These are phyloP conservation scores for Hydrophis major DNA, from an alignment of 2,797 vertebrate genomes.

Conservation along the genomic window DNA sequence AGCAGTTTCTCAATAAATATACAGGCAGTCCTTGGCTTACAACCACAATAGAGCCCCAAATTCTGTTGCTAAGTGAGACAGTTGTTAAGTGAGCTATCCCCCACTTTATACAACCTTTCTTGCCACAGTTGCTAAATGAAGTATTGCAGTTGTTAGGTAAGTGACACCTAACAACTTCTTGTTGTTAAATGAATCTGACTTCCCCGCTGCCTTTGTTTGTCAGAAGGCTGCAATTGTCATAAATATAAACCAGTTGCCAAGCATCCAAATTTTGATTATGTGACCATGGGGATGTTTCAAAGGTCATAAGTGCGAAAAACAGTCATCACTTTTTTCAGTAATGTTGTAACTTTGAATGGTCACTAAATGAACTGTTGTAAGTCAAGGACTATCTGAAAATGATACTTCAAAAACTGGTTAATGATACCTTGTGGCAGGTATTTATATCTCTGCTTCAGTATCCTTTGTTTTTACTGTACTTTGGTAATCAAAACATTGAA, in stretches of 20 bases:
- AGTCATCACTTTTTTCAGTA: background rate
- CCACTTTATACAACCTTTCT: background rate
- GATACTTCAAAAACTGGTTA: background rate
- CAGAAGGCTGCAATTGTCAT: background rate
- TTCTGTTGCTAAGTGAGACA: background rate
- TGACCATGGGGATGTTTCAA: background rate
- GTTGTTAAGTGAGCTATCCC: background rate
- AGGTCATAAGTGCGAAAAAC: background rate
- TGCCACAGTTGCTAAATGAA: background rate
- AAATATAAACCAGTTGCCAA: background rate
- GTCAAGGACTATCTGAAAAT: background rate
- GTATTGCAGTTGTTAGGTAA: background rate
- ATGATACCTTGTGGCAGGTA: background rate
- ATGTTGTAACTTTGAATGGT: background rate
- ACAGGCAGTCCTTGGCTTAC: background rate
- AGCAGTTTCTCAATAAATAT: background rate
- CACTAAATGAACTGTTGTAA: background rate
- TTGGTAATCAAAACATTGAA: background rate
- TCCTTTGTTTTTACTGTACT: background rate
- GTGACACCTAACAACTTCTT: background rate
- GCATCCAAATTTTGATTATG: background rate
- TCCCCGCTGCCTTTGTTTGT: background rate
- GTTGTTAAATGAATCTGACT: background rate
- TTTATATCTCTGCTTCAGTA: background rate
- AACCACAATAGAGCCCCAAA: background rate